Evolutionary conservation across 2,797 vertebrate genomes (phyloP).

Genomic region (Sebastiscus tertius): DNA sequence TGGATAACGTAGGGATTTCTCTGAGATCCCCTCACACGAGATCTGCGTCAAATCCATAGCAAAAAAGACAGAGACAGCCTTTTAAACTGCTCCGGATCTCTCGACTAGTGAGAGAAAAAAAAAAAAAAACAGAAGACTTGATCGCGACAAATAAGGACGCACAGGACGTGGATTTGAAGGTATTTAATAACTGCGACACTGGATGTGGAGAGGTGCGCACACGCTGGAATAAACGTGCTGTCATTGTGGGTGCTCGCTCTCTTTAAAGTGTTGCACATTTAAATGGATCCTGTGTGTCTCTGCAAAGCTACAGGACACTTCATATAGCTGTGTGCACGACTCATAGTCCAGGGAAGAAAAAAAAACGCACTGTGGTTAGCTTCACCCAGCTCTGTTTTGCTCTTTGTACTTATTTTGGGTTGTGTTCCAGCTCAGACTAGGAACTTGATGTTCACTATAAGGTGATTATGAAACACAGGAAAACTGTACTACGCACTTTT

Average conservation of each 20-base stretch:
- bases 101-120: background rate
- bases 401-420: background rate
- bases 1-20: slow-evolving; percentile 70
- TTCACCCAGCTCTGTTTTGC: slow-evolving; percentile 1
- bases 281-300: slow-evolving; percentile 50
- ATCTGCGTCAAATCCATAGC: slow-evolving; percentile 66
- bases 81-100: slow-evolving; percentile 41
- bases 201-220: slow-evolving; percentile 42
- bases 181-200: slow-evolving; percentile 82
- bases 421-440: background rate
- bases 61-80: slow-evolving; percentile 32
- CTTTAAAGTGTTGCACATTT: slow-evolving; percentile 50
- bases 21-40: slow-evolving; percentile 52
- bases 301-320: slow-evolving; percentile 54
- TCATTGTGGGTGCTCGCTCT: slow-evolving; percentile 46
- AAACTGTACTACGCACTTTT: slow-evolving; percentile 86
- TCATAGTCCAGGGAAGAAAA: background rate
- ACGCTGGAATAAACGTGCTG: slow-evolving; percentile 30
- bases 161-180: slow-evolving; percentile 75
- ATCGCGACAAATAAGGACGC: slow-evolving; percentile 62
- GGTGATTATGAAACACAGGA: slow-evolving; percentile 54
- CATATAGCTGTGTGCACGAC: slow-evolving; percentile 51
- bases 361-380: background rate
- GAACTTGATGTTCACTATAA: slow-evolving; percentile 20
- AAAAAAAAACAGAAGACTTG: slow-evolving; percentile 35